These are phyloP conservation scores for Danaus plexippus DNA, from an alignment of 1,140 invertebrate species.

Conservation along the genomic window DNA sequence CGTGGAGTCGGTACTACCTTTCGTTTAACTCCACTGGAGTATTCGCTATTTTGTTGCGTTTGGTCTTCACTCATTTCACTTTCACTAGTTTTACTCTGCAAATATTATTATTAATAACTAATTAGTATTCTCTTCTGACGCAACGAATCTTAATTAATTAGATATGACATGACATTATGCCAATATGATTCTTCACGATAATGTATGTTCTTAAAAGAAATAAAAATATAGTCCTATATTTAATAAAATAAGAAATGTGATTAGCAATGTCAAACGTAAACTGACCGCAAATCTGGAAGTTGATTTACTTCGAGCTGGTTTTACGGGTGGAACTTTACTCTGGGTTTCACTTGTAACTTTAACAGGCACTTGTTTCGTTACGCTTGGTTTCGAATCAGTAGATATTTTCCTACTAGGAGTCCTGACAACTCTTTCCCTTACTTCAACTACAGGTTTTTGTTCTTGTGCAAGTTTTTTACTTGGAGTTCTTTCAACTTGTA, in stretches of 20 bases:
- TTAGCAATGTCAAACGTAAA: conserved; percentile 56
- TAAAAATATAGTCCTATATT: conserved; percentile 55
- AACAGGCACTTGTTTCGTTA: conserved; percentile 35
- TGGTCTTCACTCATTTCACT: conserved; percentile 72
- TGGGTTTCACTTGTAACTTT: conserved; percentile 40
- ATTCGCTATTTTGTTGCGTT: conserved; percentile 40
- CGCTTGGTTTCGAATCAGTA: conserved; percentile 37
- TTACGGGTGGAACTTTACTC: conserved; percentile 58
- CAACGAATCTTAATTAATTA: too few species aligned
- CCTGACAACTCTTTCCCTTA: conserved; percentile 59
- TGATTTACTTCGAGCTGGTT: conserved; percentile 69
- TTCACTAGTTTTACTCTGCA: conserved; percentile 72
- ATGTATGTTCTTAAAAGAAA: conserved; percentile 26
- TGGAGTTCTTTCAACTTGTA: conserved; percentile 59
- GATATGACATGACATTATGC: too few species aligned
- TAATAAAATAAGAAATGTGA: conserved; percentile 51
- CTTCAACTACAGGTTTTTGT: conserved; percentile 56
- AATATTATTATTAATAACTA: conserved; percentile 52
- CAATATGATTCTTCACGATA: background rate
- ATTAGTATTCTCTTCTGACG: conserved; percentile 39
- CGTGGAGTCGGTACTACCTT: conserved; percentile 54
- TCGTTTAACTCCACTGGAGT: conserved; percentile 39
- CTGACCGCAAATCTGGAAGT: conserved; percentile 68
- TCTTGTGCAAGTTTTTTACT: conserved; percentile 54
- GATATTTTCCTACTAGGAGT: conserved; percentile 57